Evolutionary conservation across 2,888 invertebrate species (phyloP), one percentile per base, ranked within the genome.

Genomic region (Brachycybe producta): DNA sequence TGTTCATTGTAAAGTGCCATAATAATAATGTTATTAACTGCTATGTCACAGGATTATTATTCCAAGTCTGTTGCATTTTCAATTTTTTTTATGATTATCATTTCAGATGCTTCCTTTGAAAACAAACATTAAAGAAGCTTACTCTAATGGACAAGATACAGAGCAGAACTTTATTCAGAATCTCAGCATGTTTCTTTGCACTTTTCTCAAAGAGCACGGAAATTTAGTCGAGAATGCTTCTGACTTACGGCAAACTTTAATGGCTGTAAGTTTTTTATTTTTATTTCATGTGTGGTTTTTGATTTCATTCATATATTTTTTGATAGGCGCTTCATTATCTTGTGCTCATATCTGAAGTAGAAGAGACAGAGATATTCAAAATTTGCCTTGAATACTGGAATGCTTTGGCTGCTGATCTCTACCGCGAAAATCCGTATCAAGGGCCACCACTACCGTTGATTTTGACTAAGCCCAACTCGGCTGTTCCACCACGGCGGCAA

Each of bases 381-480:
- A 97, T 99, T 58, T 98, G 97, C 64, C 72, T 99, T 56, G 98
- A 99, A 67, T 98, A 94, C 70, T 99, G 98, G 98, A 94, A 92
- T 70, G 80, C 82, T 54, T 73, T 99, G 55, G 82, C 91, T 26
- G 79, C 87, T 53, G 91, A 94, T 66, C 73, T 98, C 59, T 99
- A 97, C 66, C 80, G 84, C 64, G 85, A 88, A 63, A 80, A 79
- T 61, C 84, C 87, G 23, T 82, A 80, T 66, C 71, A 75, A 32
- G 61, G 65, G 26, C 69, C 73, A 54, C 65, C 71, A 52, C 61
- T 66, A 17, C 62, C 65, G 3, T 61, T 66, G 4, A 59, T 66
- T 49, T 60, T 65, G 38, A 60, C 60, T n/a, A 61, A 61, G 41
- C 55, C 61, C 13, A 59, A 61, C 41, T 57, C 60, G 53, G 65